Conservation (phyloP, 37 sponge, comb jelly and placozoan species). For the Chondrilla cf. caribensis region DNA sequence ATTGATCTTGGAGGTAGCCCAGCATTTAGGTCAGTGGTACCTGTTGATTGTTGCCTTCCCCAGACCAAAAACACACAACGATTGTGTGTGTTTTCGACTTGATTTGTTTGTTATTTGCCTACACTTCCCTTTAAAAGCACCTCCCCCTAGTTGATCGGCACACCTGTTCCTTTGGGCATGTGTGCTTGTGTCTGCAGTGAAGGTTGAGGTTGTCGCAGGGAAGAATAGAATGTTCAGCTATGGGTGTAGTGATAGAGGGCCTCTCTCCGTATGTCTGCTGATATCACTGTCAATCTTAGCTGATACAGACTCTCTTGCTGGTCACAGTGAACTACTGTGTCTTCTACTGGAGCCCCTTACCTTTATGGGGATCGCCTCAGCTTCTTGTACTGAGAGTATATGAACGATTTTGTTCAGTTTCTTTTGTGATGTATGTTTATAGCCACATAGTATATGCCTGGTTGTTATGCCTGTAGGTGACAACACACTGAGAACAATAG, state of each 20-base stretch:
- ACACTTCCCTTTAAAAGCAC: conserved; percentile 18
- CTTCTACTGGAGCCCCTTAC: neutral
- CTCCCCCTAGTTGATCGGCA: neutral
- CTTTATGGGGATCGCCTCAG: neutral
- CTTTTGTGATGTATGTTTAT: too few relatives aligned
- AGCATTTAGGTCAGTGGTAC: conserved; percentile 96
- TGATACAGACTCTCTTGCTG: neutral
- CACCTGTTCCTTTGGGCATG: neutral
- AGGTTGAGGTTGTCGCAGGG: conserved; percentile 18
- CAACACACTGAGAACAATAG: conserved; percentile 95
- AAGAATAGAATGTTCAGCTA: neutral
- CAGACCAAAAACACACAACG: neutral
- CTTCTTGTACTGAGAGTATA: too few relatives aligned
- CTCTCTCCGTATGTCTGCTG: conserved; percentile 19
- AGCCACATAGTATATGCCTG: too few relatives aligned
- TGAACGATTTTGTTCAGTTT: too few relatives aligned
- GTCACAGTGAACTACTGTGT: neutral
- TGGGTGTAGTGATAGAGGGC: conserved; percentile 29
- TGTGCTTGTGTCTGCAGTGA: neutral
- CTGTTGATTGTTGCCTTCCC: too few relatives aligned
- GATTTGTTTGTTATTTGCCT: too few relatives aligned
- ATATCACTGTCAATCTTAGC: neutral
- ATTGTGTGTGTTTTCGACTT: neutral
- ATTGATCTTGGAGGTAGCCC: conserved; percentile 93
- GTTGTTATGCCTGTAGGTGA: conserved; percentile 91